Evolutionary conservation across 2,888 invertebrate species (phyloP), one percentile per base, ranked within the genome.

Genomic region (Zootermopsis nevadensis): DNA sequence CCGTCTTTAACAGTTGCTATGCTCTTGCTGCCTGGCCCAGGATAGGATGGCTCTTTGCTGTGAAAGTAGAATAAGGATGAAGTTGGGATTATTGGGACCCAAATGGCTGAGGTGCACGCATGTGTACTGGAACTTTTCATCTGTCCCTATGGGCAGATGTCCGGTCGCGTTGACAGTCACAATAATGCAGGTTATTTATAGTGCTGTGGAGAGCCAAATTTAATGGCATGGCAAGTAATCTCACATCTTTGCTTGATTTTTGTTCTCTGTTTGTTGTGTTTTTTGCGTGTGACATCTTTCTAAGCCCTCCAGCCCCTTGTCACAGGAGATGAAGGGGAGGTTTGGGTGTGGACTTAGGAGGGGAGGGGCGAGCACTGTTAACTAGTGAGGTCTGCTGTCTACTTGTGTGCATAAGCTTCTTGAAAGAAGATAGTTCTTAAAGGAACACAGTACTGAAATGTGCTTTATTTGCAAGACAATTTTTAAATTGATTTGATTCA

Each of bases 381-480:
- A 76, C 82, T 67, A 48, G 48, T 19, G 48, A 48, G 48, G 19
- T 48, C 15, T 42, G 60, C 79, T 79, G n/a, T 60, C 60, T 53
- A 67, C 42, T 79, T 69, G 83, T 79, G 82, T 82, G 84, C 84
- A 82, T 79, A 48, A 80, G 60, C 66, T 79, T 77, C 33, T 77
- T 77, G n/a, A 69, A 82, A 60, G 72, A 55, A 48, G 38, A 55
- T 82, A 66, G 42, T 35, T 48, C 38, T 53, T 53, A 82, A 82
- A 42, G 60, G 53, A 81, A 81, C 83, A 81, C 83, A 67, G 33
- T 48, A 35, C 35, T 82, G 82, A 83, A 84, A 82, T 82, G 85
- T 84, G 84, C 85, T 84, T 84, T 81, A 82, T 83, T 83, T 82
- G 83, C 82, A 84, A 84, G 83, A 84, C 83, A 82, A 81, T 83